A percentile compares a stretch with the other conserved stretches of the same genome.
phyloP scores from a whole-genome alignment of 1,140 invertebrate genomes.

The Amyelois transitella region DNA sequence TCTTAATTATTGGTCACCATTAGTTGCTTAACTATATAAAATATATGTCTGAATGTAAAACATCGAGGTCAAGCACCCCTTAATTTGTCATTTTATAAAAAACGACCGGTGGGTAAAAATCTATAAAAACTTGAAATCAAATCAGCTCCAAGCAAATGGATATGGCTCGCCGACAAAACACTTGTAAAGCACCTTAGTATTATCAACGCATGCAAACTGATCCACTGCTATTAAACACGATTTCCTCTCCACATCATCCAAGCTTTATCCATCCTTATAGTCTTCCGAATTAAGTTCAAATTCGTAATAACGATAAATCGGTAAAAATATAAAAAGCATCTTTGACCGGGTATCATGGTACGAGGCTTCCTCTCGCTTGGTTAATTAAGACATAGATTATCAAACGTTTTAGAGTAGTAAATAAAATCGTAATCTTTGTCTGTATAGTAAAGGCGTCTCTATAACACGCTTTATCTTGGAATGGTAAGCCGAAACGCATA shows the following conservation, averaged over 20 bases:
- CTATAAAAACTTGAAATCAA: conserved; percentile 46
- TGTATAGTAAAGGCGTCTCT: conserved; percentile 57
- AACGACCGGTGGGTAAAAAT: conserved; percentile 17
- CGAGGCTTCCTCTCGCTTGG: conserved; percentile 48
- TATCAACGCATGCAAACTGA: conserved; percentile 36
- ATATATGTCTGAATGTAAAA: background rate
- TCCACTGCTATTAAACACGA: conserved; percentile 14
- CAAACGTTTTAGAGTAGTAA: conserved; percentile 70
- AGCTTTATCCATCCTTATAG: conserved; percentile 14
- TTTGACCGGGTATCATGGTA: conserved; percentile 27
- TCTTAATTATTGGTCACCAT: too few species aligned
- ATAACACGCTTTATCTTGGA: conserved; percentile 61
- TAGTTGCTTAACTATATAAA: conserved; percentile 10
- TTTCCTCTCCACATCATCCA: conserved; percentile 8
- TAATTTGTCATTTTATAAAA: conserved; percentile 19
- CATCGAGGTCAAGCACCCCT: conserved; percentile 8
- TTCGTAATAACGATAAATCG: conserved; percentile 9
- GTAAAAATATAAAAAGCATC: conserved; percentile 9
- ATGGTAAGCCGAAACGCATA: conserved; percentile 58
- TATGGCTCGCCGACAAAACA: conserved; percentile 57
- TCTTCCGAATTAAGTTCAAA: conserved; percentile 16
- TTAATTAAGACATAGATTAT: conserved; percentile 74
- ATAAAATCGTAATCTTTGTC: conserved; percentile 69
- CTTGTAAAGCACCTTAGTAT: conserved; percentile 44
- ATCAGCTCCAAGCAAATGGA: conserved; percentile 50